Base-by-base conservation (phyloP, 2,797 vertebrate species). In the Strix occidentalis region DNA sequence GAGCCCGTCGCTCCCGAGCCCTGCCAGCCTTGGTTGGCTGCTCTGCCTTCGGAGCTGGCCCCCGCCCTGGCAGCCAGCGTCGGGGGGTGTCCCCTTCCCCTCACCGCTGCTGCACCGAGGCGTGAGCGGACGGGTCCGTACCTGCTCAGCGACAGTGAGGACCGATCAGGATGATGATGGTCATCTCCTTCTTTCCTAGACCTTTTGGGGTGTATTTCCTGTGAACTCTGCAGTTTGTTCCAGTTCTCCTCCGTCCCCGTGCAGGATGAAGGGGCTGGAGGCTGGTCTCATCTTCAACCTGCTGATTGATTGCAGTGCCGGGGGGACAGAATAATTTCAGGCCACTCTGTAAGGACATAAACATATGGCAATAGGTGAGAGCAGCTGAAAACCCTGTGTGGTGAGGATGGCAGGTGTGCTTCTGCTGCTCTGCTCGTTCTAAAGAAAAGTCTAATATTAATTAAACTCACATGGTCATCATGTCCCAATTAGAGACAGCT, bases 91-190 rank as follows among this genome's bases (percentile, higher is more conserved):
- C 17, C 43, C 43, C 43, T 45, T 45, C 16, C 43, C 43, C 43
- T 45, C 43, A 45, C 16, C 17, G 16, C 43, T 17, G 43, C 43
- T 45, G 43, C 8, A 8, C 43, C 8, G 17, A 17, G 43, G 43
- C 8, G 43, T 17, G 43, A 45, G 43, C 43, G 8, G 43, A 17
- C 8, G 43, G 43, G 43, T 18, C 43, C 43, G 43, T 45, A 17
- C 43, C 43, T 45, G 43, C 43, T 45, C 43, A 41, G 37, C 0
- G 0, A 3, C 51, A 2, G 26, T 5, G 26, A 10, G 5, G 65
- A 11, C 5, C 24, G 41, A 3, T 11, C 0, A 0, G 18, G n/a
- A 23, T 12, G 35, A 0, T 17, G 35, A 9, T 20, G 35, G 33
- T 17, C 35, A 11, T 28, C 33, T 45, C 35, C 25, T 20, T 13